Evolutionary conservation across 2,888 invertebrate species (phyloP), one percentile per base, ranked within the genome.

Genomic region (Litoditis marina): DNA sequence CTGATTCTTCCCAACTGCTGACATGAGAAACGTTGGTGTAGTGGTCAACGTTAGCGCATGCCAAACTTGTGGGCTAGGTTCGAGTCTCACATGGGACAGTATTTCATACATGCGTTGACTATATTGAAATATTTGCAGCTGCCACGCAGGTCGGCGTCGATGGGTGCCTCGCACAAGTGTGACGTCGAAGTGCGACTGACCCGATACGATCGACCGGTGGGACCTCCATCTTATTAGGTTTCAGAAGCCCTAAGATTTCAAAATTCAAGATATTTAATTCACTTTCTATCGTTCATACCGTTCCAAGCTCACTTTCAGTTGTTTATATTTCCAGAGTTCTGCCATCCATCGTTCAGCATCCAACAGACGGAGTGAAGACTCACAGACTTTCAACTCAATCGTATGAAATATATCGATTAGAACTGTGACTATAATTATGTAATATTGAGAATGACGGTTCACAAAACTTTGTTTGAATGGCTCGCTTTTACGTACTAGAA

Each of bases 311-410:
- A 57, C 42, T 44, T 51, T 19, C 25, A 30, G n/a, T n/a, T 32
- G 6, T 56, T 2, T n/a, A n/a, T 19, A n/a, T n/a, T 53, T 34
- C 11, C 34, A 34, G 54, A 22, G 22, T 16, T 56, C 56, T 27
- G 31, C 68, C 61, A 58, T 66, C 22, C 61, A 64, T 2, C 22
- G 71, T 32, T 58, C 63, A 1, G 63, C 68, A 34, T 73, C 69
- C 2, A 49, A 55, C 5, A 56, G 73, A 28, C 19, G 73, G 49
- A 73, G 73, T 51, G 68, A 65, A 54, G 70, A 73, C 42, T 73
- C 73, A 2, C 72, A 72, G 47, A 69, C 72, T 5, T 69, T 66
- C 32, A 69, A 72, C 46, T 72, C 72, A 16, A 68, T 72, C 27
- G 72, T 72, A 28, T 72, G 51, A 69, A 30, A 2, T 27, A 27